Evolutionary conservation across 2,797 vertebrate genomes (phyloP).

Genomic region (Hapalemur alaotrensis): DNA sequence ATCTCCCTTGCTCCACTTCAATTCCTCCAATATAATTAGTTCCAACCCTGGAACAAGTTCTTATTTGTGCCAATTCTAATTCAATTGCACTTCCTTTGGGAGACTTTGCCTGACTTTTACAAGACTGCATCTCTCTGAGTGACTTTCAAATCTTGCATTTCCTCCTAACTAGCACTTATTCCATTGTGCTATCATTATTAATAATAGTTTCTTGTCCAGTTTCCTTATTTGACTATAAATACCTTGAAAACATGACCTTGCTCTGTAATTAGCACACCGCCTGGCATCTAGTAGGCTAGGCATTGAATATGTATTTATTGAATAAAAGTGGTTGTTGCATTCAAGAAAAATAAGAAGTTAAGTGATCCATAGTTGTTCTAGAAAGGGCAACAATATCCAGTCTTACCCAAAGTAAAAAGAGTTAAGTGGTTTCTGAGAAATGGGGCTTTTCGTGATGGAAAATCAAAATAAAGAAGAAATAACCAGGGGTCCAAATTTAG

Average conservation of each 20-base stretch:
- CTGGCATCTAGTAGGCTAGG: not conserved
- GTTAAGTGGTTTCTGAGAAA: not conserved
- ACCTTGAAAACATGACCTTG: not conserved
- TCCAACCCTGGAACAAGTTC: not conserved
- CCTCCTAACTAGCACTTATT: not conserved
- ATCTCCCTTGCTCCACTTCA: not conserved
- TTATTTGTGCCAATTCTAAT: not conserved
- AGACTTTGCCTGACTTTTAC: not conserved
- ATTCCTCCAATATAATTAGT: not conserved
- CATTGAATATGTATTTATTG: not conserved
- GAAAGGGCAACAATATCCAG: not conserved
- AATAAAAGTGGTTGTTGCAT: not conserved
- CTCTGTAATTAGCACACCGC: not conserved
- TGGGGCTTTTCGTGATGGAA: not conserved
- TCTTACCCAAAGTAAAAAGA: not conserved
- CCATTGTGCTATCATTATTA: not conserved
- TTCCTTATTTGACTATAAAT: not conserved
- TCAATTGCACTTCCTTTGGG: not conserved
- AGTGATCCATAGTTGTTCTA: not conserved
- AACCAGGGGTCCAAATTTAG: not conserved
- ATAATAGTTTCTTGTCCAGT: not conserved
- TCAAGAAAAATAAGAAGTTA: not conserved
- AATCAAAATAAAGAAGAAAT: not conserved
- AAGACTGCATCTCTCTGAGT: not conserved
- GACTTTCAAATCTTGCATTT: not conserved